These are phyloP conservation scores for Atlantisia rogersi DNA, from an alignment of 2,113 vertebrate genomes.

Conservation along the genomic window DNA sequence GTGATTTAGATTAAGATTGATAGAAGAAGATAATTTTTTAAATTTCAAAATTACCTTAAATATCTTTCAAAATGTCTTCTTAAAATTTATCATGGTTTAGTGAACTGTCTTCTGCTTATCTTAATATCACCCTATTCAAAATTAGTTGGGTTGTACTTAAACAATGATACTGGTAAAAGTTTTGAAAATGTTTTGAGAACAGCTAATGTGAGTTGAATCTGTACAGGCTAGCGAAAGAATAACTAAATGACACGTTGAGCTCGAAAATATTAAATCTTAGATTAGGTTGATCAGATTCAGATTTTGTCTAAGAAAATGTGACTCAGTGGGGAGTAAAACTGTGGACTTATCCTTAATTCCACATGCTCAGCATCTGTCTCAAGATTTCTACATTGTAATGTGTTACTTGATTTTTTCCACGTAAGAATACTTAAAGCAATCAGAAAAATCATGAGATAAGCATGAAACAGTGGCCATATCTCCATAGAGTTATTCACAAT, in stretches of 20 bases:
- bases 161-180: neutral
- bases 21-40: neutral
- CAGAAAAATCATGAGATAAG: neutral
- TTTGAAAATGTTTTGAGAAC: neutral
- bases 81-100: neutral
- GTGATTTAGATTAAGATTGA: neutral
- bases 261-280: neutral
- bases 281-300: neutral
- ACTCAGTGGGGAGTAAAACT: neutral
- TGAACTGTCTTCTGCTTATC: neutral
- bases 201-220: neutral
- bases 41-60: neutral
- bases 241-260: neutral
- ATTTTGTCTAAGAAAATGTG: neutral
- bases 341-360: neutral
- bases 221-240: neutral
- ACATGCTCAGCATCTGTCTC: accelerated
- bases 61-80: neutral
- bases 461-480: neutral
- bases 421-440: neutral
- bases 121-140: neutral
- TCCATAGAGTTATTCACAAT: neutral
- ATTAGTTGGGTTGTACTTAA: neutral
- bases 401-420: neutral
- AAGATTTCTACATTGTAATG: neutral